Evolutionary conservation across 2,888 invertebrate genomes (phyloP), one percentile per base, ranked within the genome.

Genomic region (Auanema freiburgensis): DNA sequence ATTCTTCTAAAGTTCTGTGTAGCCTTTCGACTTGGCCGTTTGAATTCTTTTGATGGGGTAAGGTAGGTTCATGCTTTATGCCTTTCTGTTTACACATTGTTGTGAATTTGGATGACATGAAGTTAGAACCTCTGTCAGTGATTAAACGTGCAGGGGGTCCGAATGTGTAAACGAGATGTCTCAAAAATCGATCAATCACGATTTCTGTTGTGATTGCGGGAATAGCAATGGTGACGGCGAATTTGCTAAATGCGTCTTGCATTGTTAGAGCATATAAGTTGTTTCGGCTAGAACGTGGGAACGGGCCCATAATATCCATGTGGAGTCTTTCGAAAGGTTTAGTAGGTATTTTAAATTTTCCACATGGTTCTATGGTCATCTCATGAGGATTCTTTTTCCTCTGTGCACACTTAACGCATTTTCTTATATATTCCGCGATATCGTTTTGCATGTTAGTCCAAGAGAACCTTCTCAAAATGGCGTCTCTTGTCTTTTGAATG

Each of bases 291-390:
- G 68, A 66, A 12, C 43, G 14, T 11, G 65, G 67, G 0, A 71
- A 43, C 6, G 65, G 65, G 25, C 71, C 71, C 11, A 57, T 18
- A 1, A 65, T 41, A 42, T 71, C 69, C 16, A 57, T 52, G 43
- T 69, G 64, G 2, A 66, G 24, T 25, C 63, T 21, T 24, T 60
- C 42, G 44, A 63, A 68, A 41, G 70, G 70, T 23, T 24, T n/a
- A 2, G 11, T 12, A 1, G 51, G n/a, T 10, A 5, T 1, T 18
- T 58, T 42, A 21, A 68, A 16, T 21, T 44, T 21, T 50, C 51
- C 56, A 6, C 63, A 16, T 6, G 66, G 66, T 43, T 64, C 67
- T 4, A 14, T 23, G 1, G 59, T 63, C 11, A 49, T 59, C 14
- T 57, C 14, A 21, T 62, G 52, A 2, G 56, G 59, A 42, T 61